Base-by-base conservation (phyloP, 2,888 invertebrate genomes). In the Caenorhabditis uteleia region DNA sequence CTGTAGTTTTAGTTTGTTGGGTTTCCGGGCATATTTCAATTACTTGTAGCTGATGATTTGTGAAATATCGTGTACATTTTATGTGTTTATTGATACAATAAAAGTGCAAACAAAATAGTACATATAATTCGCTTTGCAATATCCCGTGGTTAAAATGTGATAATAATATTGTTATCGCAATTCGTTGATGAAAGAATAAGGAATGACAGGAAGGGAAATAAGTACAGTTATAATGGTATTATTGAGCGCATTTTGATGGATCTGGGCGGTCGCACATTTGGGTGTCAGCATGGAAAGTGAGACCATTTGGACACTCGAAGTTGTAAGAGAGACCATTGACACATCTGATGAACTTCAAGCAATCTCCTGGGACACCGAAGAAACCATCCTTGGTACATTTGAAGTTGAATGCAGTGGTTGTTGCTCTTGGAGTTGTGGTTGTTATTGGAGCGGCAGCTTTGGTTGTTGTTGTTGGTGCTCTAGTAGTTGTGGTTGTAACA, bases 261-360 rank as follows among this genome's bases (percentile, higher is more conserved):
- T 78, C 70, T 12, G 80, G 78, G 39, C 78, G 77, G 40, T 81
- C 77, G 55, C 81, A 81, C 57, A 67, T 62, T 39, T 66, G 57
- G 4, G 72, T 72, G 42, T 75, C 72, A 31, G 68, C 66, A 53
- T 76, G 77, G 70, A 80, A 81, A 21, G 70, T 65, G 26, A 81
- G 62, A 6, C 79, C 78, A 6, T 61, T 57, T 7, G 82, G 79
- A 31, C 82, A 82, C 40, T 81, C 77, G 40, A 82, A 82, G n/a
- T 75, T 68, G 58, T 81, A 82, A 2, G 80, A 71, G 16, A 70
- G 59, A 21, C 76, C 68, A 40, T 70, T 73, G 14, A 79, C 82
- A 39, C 82, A 82, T 7, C 82, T 68, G 47, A 73, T 75, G 58
- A 82, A 82, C 49, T 76, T 78, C 34, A 56, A 47, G 40, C 65